Conservation (phyloP, 2,797 vertebrate species). For the Sebastes nivosus region DNA sequence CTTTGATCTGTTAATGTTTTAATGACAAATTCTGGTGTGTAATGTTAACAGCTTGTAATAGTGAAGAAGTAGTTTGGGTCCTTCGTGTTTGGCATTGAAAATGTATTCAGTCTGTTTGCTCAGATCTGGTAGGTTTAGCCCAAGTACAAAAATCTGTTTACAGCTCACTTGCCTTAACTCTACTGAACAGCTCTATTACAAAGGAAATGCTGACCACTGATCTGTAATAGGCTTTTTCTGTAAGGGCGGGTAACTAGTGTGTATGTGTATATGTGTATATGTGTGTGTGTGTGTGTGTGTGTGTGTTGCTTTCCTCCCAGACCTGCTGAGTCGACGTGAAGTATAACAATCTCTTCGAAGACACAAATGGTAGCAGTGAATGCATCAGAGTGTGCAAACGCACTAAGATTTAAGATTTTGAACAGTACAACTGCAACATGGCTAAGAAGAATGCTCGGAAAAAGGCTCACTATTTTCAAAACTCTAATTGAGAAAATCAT, state of each 20-base stretch:
- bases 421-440: background rate
- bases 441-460: background rate
- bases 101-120: background rate
- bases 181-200: conserved; percentile 39
- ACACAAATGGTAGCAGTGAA: conserved; percentile 9
- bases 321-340: conserved; percentile 37
- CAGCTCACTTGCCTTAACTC: background rate
- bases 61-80: background rate
- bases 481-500: background rate
- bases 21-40: background rate
- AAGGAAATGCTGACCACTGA: conserved; percentile 41
- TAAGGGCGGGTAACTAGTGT: background rate
- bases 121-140: background rate
- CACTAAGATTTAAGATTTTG: background rate
- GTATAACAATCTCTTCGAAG: conserved; percentile 39
- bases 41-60: background rate
- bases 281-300: background rate
- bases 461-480: background rate
- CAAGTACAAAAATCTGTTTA: background rate
- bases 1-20: too few relatives aligned
- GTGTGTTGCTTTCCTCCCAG: conserved; percentile 8
- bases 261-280: background rate
- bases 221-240: conserved; percentile 28
- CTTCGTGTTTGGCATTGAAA: background rate
- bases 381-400: background rate